Percentiles rank a stretch among this genome's conserved stretches.
phyloP scores from a whole-genome alignment of 1,140 invertebrate species.

The Drosophila simulans region DNA sequence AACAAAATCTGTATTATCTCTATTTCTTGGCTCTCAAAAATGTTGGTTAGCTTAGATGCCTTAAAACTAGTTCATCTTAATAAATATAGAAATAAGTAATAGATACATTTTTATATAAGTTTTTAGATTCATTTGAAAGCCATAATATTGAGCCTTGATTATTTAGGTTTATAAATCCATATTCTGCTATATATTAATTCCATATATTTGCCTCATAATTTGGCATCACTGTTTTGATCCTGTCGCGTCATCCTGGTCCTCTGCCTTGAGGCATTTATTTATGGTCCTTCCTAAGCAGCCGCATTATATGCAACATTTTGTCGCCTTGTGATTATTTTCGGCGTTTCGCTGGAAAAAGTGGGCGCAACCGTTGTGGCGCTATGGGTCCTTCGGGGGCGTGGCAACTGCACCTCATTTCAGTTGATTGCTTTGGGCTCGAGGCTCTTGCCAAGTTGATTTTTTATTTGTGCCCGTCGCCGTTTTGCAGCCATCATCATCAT shows the following conservation, averaged over 20 bases:
- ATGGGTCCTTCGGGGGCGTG: slow-evolving; percentile 1
- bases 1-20: too few relatives aligned
- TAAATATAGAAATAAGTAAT: too few relatives aligned
- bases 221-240: slow-evolving; percentile 9
- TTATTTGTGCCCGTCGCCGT: slow-evolving; percentile 28
- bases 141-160: too few relatives aligned
- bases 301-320: slow-evolving; percentile 79
- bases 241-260: slow-evolving; percentile 4
- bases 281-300: slow-evolving; percentile 55
- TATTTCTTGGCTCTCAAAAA: neutral
- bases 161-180: too few relatives aligned
- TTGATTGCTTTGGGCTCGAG: slow-evolving; percentile 66
- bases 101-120: too few relatives aligned
- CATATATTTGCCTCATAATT: neutral
- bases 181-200: neutral
- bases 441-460: slow-evolving; percentile 41
- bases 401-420: slow-evolving; percentile 74
- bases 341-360: slow-evolving; percentile 25
- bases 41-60: too few relatives aligned
- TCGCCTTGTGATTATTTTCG: slow-evolving; percentile 79
- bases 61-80: too few relatives aligned
- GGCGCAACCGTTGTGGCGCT: neutral
- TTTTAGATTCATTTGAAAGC: too few relatives aligned
- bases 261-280: slow-evolving; percentile 42
- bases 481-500: slow-evolving; percentile 35